Percentiles rank a stretch among this genome's conserved stretches.
Conservation (phyloP, 2,797 vertebrate species). For the Sebastes elongatus region DNA sequence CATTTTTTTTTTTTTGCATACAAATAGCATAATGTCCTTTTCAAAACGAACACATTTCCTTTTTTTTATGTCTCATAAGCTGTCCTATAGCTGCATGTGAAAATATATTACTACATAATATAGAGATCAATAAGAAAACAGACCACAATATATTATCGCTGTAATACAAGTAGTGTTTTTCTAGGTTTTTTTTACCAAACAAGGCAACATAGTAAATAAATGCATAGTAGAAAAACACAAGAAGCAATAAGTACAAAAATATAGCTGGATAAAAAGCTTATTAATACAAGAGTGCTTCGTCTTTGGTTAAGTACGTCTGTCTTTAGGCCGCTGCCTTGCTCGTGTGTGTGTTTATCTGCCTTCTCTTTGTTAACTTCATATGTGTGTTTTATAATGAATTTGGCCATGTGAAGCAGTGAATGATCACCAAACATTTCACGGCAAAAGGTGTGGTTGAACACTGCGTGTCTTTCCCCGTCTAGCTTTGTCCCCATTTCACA, state of each 20-base stretch:
- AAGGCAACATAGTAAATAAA: slow-evolving; percentile 63
- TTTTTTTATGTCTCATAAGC: slow-evolving; percentile 63
- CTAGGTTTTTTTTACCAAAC: slow-evolving; percentile 59
- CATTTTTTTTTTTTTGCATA: slow-evolving; percentile 72
- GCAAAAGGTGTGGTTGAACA: slow-evolving; percentile 1
- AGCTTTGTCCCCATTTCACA: slow-evolving; percentile 36
- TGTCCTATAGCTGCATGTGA: slow-evolving; percentile 83
- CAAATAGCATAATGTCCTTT: slow-evolving; percentile 77
- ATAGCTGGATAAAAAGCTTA: slow-evolving; percentile 76
- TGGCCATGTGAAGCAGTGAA: slow-evolving; percentile 5
- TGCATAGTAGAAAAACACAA: slow-evolving; percentile 70
- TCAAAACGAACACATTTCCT: slow-evolving; percentile 67
- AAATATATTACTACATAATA: slow-evolving; percentile 89
- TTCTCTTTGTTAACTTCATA: not conserved
- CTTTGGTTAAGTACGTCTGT: slow-evolving; percentile 76
- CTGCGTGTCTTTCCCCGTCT: slow-evolving; percentile 10
- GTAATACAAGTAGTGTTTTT: slow-evolving; percentile 75
- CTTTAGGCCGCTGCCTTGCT: slow-evolving; percentile 19
- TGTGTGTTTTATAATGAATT: not conserved
- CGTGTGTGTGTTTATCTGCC: not conserved
- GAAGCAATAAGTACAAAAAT: slow-evolving; percentile 81
- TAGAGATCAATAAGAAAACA: slow-evolving; percentile 75
- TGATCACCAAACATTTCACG: not conserved
- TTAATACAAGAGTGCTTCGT: slow-evolving; percentile 78
- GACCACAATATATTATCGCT: slow-evolving; percentile 85